These are phyloP conservation scores for Pyrocoelia pectoralis DNA, from an alignment of 2,888 invertebrate genomes.

Conservation along the genomic window DNA sequence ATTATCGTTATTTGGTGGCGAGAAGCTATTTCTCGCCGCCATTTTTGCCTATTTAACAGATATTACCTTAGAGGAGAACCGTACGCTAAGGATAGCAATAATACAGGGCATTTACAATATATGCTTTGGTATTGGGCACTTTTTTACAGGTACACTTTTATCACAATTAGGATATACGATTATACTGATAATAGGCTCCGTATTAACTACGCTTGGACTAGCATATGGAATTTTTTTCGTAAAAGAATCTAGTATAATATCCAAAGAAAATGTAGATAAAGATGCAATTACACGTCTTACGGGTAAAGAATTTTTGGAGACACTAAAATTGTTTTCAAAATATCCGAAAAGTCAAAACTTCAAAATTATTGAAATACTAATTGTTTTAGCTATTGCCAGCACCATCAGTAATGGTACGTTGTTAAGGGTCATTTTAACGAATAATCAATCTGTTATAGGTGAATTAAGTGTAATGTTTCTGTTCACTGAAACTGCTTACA, in stretches of 20 bases:
- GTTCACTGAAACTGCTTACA: not conserved
- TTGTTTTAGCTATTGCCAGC: not conserved
- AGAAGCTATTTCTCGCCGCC: not conserved
- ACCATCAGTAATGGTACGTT: not conserved
- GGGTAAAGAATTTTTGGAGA: not conserved
- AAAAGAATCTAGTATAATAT: not conserved
- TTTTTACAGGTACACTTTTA: not conserved
- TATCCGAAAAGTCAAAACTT: not conserved
- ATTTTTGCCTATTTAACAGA: constrained; percentile 4
- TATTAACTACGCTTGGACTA: not conserved
- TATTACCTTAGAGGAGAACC: not conserved
- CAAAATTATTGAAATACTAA: not conserved
- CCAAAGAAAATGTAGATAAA: not conserved
- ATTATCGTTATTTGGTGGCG: constrained; percentile 3
- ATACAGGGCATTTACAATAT: constrained; percentile 4
- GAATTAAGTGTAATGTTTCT: constrained; percentile 8
- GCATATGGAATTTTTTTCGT: not conserved
- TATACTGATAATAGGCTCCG: not conserved
- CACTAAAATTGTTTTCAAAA: not conserved
- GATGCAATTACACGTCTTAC: not conserved
- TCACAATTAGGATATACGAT: not conserved
- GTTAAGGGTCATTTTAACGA: not conserved
- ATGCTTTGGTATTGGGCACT: not conserved
- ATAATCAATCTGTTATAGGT: not conserved
- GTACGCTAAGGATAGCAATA: not conserved